Percentiles rank a stretch among this genome's conserved stretches.
These are phyloP conservation scores for Nasonia vitripennis DNA, from an alignment of 1,140 invertebrate genomes.

Conservation along the genomic window DNA sequence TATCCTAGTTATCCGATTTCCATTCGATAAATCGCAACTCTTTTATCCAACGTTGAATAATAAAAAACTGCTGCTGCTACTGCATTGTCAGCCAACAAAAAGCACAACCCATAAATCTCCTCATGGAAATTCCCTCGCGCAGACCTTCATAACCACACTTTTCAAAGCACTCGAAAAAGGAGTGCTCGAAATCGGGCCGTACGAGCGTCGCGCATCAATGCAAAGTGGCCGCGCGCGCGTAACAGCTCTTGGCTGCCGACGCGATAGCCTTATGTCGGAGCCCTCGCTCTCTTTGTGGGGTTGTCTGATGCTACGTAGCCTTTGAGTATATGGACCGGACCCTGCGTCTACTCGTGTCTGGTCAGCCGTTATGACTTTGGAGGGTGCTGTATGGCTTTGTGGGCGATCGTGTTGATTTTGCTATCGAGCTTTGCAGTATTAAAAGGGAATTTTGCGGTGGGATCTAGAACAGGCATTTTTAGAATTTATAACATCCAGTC, in stretches of 20 bases:
- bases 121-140: neutral
- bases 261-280: slow-evolving; percentile 18
- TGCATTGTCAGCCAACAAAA: neutral
- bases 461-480: neutral
- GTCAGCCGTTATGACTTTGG: neutral
- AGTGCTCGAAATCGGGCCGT: slow-evolving; percentile 48
- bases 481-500: too few species aligned
- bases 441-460: neutral
- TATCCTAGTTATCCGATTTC: too few species aligned
- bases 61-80: too few species aligned
- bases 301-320: neutral
- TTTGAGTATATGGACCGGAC: neutral
- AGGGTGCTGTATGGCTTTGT: neutral
- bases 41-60: too few species aligned
- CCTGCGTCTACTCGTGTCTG: neutral
- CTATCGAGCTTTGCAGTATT: neutral
- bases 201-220: slow-evolving; percentile 28
- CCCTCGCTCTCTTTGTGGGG: neutral
- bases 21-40: too few species aligned
- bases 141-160: neutral
- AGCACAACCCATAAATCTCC: neutral
- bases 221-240: neutral
- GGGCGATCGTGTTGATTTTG: neutral
- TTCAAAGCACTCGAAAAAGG: slow-evolving; percentile 26
- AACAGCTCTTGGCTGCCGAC: neutral